Base-by-base conservation (phyloP, 2,888 invertebrate genomes). In the Pseudoips prasinana region DNA sequence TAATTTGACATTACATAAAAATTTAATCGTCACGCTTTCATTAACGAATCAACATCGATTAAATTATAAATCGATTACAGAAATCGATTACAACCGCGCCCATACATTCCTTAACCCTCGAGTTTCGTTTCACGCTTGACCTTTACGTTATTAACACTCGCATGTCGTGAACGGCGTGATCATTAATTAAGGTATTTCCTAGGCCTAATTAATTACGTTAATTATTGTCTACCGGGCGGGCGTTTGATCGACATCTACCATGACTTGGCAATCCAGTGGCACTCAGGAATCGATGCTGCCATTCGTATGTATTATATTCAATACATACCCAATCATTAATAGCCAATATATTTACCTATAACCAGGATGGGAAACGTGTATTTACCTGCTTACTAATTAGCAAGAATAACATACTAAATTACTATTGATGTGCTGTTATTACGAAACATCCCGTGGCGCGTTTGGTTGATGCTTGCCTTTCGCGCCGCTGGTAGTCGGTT, bases 171-270 rank as follows among this genome's bases (percentile, higher is more conserved):
- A 65, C 58, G 47, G 39, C 57, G 51, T 54, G 63, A 66, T 66
- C 67, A 64, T 73, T 76, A 64, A 66, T 67, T 72, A 70, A 67
- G 64, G 58, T 58, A 55, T 69, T 66, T 69, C 64, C 60, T 66
- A 65, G 72, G 60, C 60, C 64, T 72, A 76, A 78, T 77, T 78
- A 77, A 76, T 78, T 73, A 72, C 63, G 59, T 62, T 70, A 74
- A 75, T 75, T 66, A 74, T 64, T 64, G 54, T 58, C 63, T 60
- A 48, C 50, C 43, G 45, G 39, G 43, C 46, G 50, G 56, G 56
- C 48, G 49, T 41, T 58, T 53, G 54, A 53, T 58, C 59, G 60
- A 51, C 58, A 55, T 54, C 48, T 51, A 42, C 48, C 36, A 49
- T 50, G 48, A 51, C 50, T 53, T 56, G 48, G 39, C 46, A 39